These are phyloP conservation scores for Stratiomys singularior DNA, from an alignment of 2,888 invertebrate genomes.

Conservation along the genomic window DNA sequence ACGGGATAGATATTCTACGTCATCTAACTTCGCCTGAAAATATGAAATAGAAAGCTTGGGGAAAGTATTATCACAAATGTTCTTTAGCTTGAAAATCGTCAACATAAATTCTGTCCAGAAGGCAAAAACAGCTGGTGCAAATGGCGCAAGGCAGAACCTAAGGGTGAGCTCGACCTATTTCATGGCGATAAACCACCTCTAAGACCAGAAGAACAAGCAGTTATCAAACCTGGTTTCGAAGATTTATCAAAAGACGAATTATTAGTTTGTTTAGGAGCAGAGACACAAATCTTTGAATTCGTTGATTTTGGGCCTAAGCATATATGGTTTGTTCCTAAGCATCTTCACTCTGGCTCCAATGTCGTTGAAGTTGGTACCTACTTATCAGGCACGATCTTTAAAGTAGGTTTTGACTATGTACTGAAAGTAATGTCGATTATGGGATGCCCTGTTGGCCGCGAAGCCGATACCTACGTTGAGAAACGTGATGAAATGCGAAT, in stretches of 20 bases:
- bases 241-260: not conserved
- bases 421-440: not conserved
- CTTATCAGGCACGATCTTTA: not conserved
- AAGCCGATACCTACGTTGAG: too few species aligned
- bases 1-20: not conserved
- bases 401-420: not conserved
- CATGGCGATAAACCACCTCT: not conserved
- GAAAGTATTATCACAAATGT: not conserved
- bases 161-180: not conserved
- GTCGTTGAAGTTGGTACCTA: not conserved
- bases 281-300: not conserved
- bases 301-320: too few species aligned
- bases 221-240: not conserved
- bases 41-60: not conserved
- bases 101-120: not conserved
- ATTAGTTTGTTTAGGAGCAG: not conserved
- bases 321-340: not conserved
- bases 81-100: not conserved
- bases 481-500: too few species aligned
- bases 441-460: too few species aligned
- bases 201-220: not conserved
- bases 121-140: conserved; percentile 53
- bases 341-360: conserved; percentile 6
- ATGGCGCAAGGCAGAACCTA: not conserved
- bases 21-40: not conserved